These are phyloP conservation scores for Zygothrica quintamaculata DNA, from an alignment of 2,888 invertebrate genomes.

Conservation along the genomic window DNA sequence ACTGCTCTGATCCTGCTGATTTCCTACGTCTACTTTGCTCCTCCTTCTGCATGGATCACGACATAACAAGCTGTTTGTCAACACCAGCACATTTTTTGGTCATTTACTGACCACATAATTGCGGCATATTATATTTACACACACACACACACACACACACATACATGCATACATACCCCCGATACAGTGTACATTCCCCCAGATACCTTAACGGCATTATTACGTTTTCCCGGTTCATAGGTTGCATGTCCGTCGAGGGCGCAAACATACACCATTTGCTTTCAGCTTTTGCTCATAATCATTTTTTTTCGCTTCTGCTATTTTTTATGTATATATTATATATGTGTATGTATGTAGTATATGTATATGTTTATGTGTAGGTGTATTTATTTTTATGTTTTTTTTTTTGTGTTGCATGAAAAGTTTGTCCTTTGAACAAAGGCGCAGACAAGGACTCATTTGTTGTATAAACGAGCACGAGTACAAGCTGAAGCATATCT, in stretches of 20 bases:
- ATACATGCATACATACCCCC: neutral
- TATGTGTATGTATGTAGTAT: no score
- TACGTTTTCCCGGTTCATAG: constrained; percentile 74
- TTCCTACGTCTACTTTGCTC: constrained; percentile 16
- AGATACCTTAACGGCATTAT: constrained; percentile 59
- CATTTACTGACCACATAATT: constrained; percentile 82
- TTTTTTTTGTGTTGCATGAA: constrained; percentile 48
- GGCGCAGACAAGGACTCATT: constrained; percentile 49
- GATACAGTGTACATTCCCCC: constrained; percentile 28
- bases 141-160: constrained; percentile 12
- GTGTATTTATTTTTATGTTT: constrained; percentile 29
- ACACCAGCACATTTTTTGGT: constrained; percentile 81
- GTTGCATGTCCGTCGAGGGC: constrained; percentile 71
- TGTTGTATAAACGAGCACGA: constrained; percentile 16
- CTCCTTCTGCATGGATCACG: constrained; percentile 11
- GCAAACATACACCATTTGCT: constrained; percentile 46
- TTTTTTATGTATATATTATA: constrained; percentile 19
- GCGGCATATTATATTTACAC: constrained; percentile 74
- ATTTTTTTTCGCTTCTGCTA: constrained; percentile 1
- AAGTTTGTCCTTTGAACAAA: constrained; percentile 74
- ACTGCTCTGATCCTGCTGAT: constrained; percentile 12
- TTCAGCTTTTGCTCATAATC: neutral
- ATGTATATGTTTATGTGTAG: no score
- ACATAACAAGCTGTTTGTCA: constrained; percentile 78
- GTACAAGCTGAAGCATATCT: constrained; percentile 29